A percentile compares a stretch with the other conserved stretches of the same genome.
phyloP scores from a whole-genome alignment of 1,140 invertebrate genomes.

The Calephelis nemesis region DNA sequence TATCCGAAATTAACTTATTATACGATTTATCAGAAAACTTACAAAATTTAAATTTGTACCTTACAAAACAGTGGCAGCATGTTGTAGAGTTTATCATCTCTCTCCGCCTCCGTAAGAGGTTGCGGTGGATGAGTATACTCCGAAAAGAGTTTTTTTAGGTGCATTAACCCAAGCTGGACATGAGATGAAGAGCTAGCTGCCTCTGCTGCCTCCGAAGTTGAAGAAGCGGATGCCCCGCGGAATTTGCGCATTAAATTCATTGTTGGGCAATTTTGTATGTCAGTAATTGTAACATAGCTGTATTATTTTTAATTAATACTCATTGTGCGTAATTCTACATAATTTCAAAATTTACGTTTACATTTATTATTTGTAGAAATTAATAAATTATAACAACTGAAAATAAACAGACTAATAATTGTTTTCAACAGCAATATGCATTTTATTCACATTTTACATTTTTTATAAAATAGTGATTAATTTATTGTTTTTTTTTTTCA shows the following conservation, averaged over 20 bases:
- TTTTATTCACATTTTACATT: background rate
- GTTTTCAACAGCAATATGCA: background rate
- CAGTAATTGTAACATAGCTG: conserved; percentile 25
- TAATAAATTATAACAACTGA: conserved; percentile 6
- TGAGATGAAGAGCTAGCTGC: conserved; percentile 84
- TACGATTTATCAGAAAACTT: no score
- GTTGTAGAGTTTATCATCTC: conserved; percentile 97
- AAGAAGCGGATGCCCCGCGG: conserved; percentile 80
- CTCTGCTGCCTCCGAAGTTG: conserved; percentile 62
- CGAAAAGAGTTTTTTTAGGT: conserved; percentile 96
- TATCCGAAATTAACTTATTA: no score
- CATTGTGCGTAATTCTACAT: conserved; percentile 22
- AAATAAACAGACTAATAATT: conserved; percentile 9
- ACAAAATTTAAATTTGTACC: conserved; percentile 79
- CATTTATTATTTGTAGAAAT: conserved; percentile 15
- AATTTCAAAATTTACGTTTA: background rate
- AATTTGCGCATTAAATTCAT: conserved; percentile 95
- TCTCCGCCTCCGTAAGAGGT: conserved; percentile 88
- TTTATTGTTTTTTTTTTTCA: background rate
- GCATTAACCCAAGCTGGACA: conserved; percentile 94
- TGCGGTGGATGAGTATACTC: conserved; percentile 94
- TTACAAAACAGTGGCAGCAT: conserved; percentile 99
- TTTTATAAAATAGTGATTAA: background rate
- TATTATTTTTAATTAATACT: conserved; percentile 14
- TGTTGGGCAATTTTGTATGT: conserved; percentile 20